Evolutionary conservation across 2,797 vertebrate genomes (phyloP).

Genomic region (Ambastaia sidthimunki): DNA sequence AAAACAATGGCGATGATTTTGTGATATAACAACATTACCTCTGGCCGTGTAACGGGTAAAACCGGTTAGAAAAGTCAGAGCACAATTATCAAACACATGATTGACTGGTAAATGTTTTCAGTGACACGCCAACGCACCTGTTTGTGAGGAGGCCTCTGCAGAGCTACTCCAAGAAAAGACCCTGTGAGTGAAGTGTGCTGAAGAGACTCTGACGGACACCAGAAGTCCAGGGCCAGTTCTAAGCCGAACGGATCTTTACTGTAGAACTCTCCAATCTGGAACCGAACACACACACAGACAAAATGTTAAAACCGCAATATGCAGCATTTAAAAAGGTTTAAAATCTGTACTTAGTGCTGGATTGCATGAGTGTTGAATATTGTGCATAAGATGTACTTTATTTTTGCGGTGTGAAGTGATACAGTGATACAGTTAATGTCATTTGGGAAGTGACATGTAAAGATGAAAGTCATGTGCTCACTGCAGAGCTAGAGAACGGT

Average conservation of each 20-base stretch:
- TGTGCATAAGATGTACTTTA: not conserved
- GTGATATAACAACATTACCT: not conserved
- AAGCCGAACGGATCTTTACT: conserved; percentile 88
- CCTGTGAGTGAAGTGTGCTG: conserved; percentile 92
- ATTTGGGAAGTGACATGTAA: too few relatives aligned
- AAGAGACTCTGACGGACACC: conserved; percentile 94
- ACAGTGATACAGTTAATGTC: too few relatives aligned
- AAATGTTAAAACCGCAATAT: too few relatives aligned
- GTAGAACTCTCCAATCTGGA: conserved; percentile 91
- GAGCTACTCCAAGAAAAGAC: conserved; percentile 90
- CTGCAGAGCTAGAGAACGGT: too few relatives aligned
- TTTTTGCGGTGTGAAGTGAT: too few relatives aligned
- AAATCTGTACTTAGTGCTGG: too few relatives aligned
- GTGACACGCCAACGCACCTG: conserved; percentile 77
- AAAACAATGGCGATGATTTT: not conserved
- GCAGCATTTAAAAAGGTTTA: too few relatives aligned
- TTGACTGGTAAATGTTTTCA: too few relatives aligned
- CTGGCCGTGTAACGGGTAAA: not conserved
- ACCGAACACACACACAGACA: not conserved
- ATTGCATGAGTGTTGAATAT: not conserved
- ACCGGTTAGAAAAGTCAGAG: too few relatives aligned
- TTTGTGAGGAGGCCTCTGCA: conserved; percentile 95
- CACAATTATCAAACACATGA: not conserved
- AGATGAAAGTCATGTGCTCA: too few relatives aligned
- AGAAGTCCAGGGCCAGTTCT: conserved; percentile 94